Evolutionary conservation across 2,797 vertebrate species (phyloP), one percentile per base, ranked within the genome.

Genomic region (Crax fasciolata): DNA sequence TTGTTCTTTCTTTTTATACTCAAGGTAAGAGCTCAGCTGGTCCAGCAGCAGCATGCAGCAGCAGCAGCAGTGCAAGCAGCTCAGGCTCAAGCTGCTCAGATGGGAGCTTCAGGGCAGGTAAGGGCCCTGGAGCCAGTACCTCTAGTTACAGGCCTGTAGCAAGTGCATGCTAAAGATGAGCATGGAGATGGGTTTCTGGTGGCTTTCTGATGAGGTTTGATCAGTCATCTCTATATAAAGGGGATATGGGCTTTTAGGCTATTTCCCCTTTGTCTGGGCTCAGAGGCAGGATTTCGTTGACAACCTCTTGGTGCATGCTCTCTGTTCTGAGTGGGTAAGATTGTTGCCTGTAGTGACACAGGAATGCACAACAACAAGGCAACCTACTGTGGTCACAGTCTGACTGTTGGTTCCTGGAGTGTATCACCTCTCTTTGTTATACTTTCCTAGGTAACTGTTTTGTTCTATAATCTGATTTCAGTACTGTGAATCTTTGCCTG

Each of bases 81-180:
- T 66, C 96, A 97, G 6, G 98, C 98, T 11, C 98, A 99, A n/a
- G 98, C 98, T 32, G 98, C 97, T 38, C 98, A 99, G 94, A 98
- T 98, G 95, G 87, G 97, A 68, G 94, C 97, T 32, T 94, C 97
- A 63, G 98, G 98, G 90, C 98, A 99, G 99, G 99, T 99, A 98
- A 99, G 99, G 95, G 74, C 51, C 84, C 35, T 58, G 63, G 43
- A 79, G 73, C 92, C 54, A 13, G 8, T 30, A 6, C 38, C 63
- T 38, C 20, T 35, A 62, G 59, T 54, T 51, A 35, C 23, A 82
- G 81, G 84, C 82, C 39, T 71, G 77, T 87, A 76, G 94, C 94
- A 85, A 78, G 84, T 96, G 90, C 97, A 96, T 96, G 97, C 48
- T 62, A 58, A 76, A 90, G 71, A 59, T 13, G 54, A 95, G 95